These are phyloP conservation scores for Caenorhabditis panamensis DNA, from an alignment of 2,888 invertebrate species.

Conservation along the genomic window DNA sequence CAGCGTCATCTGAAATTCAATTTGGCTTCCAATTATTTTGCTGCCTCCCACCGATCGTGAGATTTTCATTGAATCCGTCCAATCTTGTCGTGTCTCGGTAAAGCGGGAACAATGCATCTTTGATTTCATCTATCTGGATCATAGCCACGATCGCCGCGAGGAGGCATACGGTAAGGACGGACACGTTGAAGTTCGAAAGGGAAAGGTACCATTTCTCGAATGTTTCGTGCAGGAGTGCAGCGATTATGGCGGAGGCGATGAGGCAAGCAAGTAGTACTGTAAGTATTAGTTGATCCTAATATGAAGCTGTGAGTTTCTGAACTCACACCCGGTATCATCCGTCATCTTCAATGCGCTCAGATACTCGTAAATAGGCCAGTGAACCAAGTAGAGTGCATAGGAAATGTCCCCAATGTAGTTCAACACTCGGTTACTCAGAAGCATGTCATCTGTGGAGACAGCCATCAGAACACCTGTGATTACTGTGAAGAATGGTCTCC, in stretches of 20 bases:
- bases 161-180: not conserved
- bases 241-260: too few relatives aligned
- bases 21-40: too few relatives aligned
- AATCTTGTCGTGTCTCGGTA: not conserved
- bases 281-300: too few relatives aligned
- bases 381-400: conserved; percentile 56
- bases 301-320: too few relatives aligned
- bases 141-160: not conserved
- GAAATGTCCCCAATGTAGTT: conserved; percentile 65
- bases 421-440: conserved; percentile 30
- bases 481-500: conserved; percentile 31
- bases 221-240: conserved; percentile 13
- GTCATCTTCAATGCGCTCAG: not conserved
- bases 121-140: conserved; percentile 6
- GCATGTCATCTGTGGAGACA: conserved; percentile 20
- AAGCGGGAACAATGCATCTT: not conserved
- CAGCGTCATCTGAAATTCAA: conserved; percentile 28
- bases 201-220: conserved; percentile 30
- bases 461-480: conserved; percentile 38
- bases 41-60: conserved; percentile 4
- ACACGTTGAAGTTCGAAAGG: not conserved
- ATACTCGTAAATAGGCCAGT: conserved; percentile 54
- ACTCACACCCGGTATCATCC: too few relatives aligned
- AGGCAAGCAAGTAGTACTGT: too few relatives aligned
- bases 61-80: not conserved